Conservation (phyloP, 2,888 invertebrate species). For the Notodonta ziczac region DNA sequence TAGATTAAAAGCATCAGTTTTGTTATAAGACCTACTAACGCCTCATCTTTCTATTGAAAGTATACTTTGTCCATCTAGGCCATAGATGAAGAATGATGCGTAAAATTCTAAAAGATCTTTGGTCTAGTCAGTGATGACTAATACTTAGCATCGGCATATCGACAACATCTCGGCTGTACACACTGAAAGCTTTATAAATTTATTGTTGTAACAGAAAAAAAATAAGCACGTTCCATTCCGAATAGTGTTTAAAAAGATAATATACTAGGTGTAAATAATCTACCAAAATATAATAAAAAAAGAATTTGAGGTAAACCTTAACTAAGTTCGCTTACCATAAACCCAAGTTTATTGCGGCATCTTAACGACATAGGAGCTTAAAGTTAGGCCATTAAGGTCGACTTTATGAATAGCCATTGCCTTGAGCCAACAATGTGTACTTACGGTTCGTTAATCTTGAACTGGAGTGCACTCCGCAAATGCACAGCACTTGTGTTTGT, state of each 20-base stretch:
- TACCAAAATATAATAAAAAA: background rate
- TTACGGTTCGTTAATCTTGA: constrained; percentile 2
- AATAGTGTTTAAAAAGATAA: background rate
- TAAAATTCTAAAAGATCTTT: no score
- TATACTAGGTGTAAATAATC: background rate
- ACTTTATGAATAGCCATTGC: background rate
- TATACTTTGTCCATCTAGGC: no score
- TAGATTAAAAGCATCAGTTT: no score
- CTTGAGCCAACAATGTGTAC: constrained; percentile 1
- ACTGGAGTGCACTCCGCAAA: background rate
- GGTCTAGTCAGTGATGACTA: no score
- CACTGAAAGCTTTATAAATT: background rate
- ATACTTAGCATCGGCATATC: background rate
- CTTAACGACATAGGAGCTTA: background rate
- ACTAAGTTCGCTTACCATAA: background rate
- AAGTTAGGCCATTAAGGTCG: background rate
- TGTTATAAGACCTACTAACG: no score
- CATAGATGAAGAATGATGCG: no score
- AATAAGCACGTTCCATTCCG: background rate
- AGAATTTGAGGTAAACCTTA: background rate
- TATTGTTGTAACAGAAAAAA: background rate
- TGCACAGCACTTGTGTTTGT: background rate
- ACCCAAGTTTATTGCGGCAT: background rate
- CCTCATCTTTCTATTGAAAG: no score
- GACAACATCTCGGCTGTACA: background rate